Conservation (phyloP, 2,888 invertebrate genomes). For the Dexiosoma caninum region DNA sequence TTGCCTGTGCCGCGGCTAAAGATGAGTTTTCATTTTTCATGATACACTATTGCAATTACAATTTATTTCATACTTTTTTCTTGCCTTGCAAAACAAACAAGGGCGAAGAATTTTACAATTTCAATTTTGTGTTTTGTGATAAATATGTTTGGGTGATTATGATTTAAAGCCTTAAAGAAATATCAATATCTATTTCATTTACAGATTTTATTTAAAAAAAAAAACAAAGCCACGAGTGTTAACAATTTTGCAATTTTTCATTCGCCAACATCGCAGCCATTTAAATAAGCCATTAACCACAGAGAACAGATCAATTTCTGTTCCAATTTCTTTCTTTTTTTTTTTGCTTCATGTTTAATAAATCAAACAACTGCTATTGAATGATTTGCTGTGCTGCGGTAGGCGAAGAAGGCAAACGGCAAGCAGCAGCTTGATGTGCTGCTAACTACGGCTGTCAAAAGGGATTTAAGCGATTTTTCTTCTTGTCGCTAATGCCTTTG, state of each 20-base stretch:
- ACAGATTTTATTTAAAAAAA: slow-evolving; percentile 13
- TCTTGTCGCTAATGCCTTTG: slow-evolving; percentile 63
- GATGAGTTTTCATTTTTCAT: slow-evolving; percentile 55
- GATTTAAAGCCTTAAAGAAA: slow-evolving; percentile 71
- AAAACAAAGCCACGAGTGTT: slow-evolving; percentile 34
- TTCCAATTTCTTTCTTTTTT: slow-evolving; percentile 37
- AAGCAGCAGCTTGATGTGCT: slow-evolving; percentile 61
- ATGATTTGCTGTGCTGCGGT: slow-evolving; percentile 64
- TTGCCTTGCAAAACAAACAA: not conserved
- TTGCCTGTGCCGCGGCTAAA: slow-evolving; percentile 2
- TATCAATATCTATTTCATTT: slow-evolving; percentile 73
- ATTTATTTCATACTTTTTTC: slow-evolving; percentile 10
- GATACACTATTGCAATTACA: slow-evolving; percentile 57
- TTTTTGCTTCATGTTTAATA: slow-evolving; percentile 71
- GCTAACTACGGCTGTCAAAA: slow-evolving; percentile 77
- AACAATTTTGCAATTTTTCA: slow-evolving; percentile 75
- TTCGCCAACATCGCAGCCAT: slow-evolving; percentile 69
- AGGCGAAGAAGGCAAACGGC: slow-evolving; percentile 9
- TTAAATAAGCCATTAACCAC: slow-evolving; percentile 77
- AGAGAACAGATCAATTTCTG: slow-evolving; percentile 66
- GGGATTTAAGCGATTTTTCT: slow-evolving; percentile 77
- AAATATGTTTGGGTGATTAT: slow-evolving; percentile 69
- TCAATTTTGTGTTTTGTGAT: slow-evolving; percentile 49
- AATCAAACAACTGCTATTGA: slow-evolving; percentile 67
- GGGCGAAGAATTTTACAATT: slow-evolving; percentile 42